Conservation (phyloP, 2,113 vertebrate species). For the Eubucco bourcierii region DNA sequence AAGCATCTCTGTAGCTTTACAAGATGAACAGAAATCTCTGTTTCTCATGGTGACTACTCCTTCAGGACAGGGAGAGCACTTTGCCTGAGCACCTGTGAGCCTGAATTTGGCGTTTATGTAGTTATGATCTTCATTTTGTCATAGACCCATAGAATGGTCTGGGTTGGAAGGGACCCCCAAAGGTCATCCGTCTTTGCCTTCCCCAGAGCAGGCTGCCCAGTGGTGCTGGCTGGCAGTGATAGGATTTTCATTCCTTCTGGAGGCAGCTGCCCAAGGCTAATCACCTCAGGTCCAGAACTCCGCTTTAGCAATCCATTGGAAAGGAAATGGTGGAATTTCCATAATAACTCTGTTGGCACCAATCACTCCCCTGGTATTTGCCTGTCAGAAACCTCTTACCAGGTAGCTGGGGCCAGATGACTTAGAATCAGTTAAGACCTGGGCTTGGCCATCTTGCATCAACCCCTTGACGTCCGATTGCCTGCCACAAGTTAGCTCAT, state of each 20-base stretch:
- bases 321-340: background rate
- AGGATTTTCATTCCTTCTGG: background rate
- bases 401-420: background rate
- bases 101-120: background rate
- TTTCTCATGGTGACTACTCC: background rate
- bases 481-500: background rate
- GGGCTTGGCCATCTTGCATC: conserved; percentile 47
- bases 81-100: background rate
- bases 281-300: background rate
- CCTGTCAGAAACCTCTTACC: background rate
- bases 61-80: background rate
- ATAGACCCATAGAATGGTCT: no score
- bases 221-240: background rate
- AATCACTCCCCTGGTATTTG: conserved; percentile 19
- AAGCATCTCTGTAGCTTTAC: background rate
- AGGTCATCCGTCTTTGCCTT: background rate
- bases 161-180: no score
- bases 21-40: background rate
- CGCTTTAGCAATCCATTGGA: background rate
- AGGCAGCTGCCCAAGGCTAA: background rate
- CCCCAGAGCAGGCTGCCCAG: background rate
- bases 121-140: background rate
- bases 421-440: conserved; percentile 4
- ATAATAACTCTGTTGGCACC: background rate
- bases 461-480: background rate